These are phyloP conservation scores for Vimba vimba DNA, from an alignment of 2,113 vertebrate genomes.

Conservation along the genomic window DNA sequence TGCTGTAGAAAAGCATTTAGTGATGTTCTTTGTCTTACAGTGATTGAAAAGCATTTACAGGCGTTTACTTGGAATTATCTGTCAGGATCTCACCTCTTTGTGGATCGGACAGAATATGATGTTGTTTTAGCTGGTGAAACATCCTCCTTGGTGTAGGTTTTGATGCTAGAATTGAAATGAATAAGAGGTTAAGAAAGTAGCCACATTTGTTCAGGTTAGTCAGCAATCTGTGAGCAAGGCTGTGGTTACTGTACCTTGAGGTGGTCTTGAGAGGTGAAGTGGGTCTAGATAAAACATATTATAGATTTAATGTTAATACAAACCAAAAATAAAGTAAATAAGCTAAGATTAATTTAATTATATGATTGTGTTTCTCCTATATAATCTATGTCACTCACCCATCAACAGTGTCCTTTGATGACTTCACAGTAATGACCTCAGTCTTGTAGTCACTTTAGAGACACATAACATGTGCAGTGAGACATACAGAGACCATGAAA, in stretches of 20 bases:
- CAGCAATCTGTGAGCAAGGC: background rate
- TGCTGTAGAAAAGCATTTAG: conserved; percentile 50
- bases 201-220: background rate
- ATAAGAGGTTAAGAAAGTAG: background rate
- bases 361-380: background rate
- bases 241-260: conserved; percentile 11
- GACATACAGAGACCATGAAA: background rate
- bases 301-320: background rate
- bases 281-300: background rate
- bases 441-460: conserved; percentile 20
- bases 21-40: background rate
- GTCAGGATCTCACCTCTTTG: conserved; percentile 47
- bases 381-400: conserved; percentile 3
- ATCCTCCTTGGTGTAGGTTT: conserved; percentile 40
- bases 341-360: background rate
- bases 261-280: conserved; percentile 37
- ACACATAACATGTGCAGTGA: background rate
- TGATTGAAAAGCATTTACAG: background rate
- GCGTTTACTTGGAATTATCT: background rate
- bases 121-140: conserved; percentile 45
- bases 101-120: conserved; percentile 56
- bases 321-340: background rate
- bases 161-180: conserved; percentile 9
- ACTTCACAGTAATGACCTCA: conserved; percentile 20
- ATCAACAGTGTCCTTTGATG: conserved; percentile 23